Evolutionary conservation across 2,888 invertebrate species (phyloP), one percentile per base, ranked within the genome.

Genomic region (Zeuzera pyrina): DNA sequence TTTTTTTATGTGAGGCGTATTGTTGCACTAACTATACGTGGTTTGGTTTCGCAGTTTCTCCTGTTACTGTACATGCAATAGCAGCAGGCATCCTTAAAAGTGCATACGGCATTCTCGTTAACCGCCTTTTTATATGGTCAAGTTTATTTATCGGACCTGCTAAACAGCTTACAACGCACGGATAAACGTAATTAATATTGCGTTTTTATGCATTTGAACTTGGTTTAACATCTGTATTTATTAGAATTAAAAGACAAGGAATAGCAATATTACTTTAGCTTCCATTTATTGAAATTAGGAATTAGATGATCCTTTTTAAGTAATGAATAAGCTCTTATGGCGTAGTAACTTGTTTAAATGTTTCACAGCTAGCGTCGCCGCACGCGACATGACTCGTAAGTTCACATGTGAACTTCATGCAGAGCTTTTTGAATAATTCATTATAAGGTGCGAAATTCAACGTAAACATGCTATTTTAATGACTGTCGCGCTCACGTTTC

Each of bases 81-180:
- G n/a, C n/a, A n/a, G n/a, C 12, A 25, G 42, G 71, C 49, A 69
- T 53, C 78, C 79, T 68, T 79, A 78, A 74, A 79, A 78, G 79
- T 76, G 74, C 74, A 76, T 62, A 70, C 72, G 47, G 61, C 77
- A 74, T 78, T 76, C 73, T 68, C 58, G 49, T 52, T 56, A 47
- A 51, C 57, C 47, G 49, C 59, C 52, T 65, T 71, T 70, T 68
- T 69, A 54, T 66, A 54, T 52, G 57, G 57, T 62, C 66, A 64
- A 66, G 66, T 65, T 63, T 63, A 61, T 25, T 34, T 30, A 60
- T 57, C 27, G 29, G 26, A 33, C 30, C 36, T 30, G 31, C 26
- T 38, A 38, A n/a, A n/a, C n/a, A n/a, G n/a, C 33, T 40, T 33
- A 40, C 34, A 40, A 25, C 25, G 25, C 25, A 12, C 25, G 30